A percentile compares a stretch with the other conserved stretches of the same genome.
Conservation (phyloP, 2,113 vertebrate species). For the Podiceps cristatus region DNA sequence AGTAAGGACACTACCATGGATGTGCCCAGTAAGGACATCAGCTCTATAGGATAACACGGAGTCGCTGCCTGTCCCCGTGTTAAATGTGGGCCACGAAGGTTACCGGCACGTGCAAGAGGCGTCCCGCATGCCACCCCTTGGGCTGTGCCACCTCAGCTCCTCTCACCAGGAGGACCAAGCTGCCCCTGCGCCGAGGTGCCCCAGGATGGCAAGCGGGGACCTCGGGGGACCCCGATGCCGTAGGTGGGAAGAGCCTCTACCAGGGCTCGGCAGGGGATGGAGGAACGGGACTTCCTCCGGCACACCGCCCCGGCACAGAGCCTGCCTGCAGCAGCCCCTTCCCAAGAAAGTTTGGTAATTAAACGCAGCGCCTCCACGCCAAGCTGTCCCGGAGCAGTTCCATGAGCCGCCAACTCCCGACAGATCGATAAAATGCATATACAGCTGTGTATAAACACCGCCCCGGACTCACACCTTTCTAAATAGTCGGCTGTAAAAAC, state of each 20-base stretch:
- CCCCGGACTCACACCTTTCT: background rate
- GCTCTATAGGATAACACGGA: background rate
- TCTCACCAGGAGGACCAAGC: background rate
- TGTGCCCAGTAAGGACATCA: background rate
- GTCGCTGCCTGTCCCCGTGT: background rate
- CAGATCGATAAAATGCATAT: background rate
- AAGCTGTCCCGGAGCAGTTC: background rate
- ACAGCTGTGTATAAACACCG: background rate
- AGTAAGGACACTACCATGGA: background rate
- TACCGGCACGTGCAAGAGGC: fast-evolving
- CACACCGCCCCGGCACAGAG: fast-evolving
- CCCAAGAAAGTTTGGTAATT: background rate
- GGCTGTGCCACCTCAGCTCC: background rate
- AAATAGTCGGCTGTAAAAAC: background rate
- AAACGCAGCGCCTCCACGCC: background rate
- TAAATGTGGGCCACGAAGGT: background rate
- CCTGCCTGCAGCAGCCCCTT: background rate
- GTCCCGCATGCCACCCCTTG: background rate
- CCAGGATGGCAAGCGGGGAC: background rate
- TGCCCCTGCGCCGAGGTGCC: fast-evolving
- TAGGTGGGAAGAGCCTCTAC: fast-evolving
- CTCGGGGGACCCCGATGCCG: background rate
- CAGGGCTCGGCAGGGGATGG: fast-evolving
- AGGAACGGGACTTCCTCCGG: background rate
- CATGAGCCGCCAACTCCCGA: background rate